phyloP scores from a whole-genome alignment of 1,140 invertebrate genomes.

The Samia ricini region DNA sequence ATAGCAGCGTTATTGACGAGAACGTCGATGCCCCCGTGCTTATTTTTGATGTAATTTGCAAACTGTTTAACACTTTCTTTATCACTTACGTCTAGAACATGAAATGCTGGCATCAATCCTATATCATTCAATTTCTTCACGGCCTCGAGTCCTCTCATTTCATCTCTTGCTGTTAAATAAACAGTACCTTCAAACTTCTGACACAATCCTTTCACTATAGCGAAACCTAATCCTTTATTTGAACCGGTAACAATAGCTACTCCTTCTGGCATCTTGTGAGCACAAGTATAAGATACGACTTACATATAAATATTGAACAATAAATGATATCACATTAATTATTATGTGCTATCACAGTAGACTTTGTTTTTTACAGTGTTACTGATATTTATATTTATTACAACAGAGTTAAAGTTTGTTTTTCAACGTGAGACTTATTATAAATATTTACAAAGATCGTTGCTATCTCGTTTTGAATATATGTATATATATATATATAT shows the following conservation, averaged over 20 bases:
- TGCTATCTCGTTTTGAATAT: too few species aligned
- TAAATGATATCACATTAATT: too few species aligned
- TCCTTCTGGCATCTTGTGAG: constrained; percentile 49
- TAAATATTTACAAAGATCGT: too few species aligned
- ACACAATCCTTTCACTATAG: constrained; percentile 82
- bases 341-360: too few species aligned
- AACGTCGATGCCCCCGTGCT: constrained; percentile 87
- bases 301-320: background rate
- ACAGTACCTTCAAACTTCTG: constrained; percentile 80
- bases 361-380: too few species aligned
- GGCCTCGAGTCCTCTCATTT: constrained; percentile 77
- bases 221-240: constrained; percentile 88
- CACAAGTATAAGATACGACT: background rate
- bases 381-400: too few species aligned
- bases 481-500: too few species aligned
- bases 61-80: constrained; percentile 80
- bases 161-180: constrained; percentile 82
- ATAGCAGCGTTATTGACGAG: constrained; percentile 93
- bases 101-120: constrained; percentile 79
- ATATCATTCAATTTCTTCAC: constrained; percentile 76
- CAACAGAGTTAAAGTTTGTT: too few species aligned
- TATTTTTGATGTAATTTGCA: constrained; percentile 79
- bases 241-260: constrained; percentile 82
- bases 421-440: too few species aligned
- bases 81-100: constrained; percentile 84